These are phyloP conservation scores for Babylonia areolata DNA, from an alignment of 1,140 invertebrate genomes.

Conservation along the genomic window DNA sequence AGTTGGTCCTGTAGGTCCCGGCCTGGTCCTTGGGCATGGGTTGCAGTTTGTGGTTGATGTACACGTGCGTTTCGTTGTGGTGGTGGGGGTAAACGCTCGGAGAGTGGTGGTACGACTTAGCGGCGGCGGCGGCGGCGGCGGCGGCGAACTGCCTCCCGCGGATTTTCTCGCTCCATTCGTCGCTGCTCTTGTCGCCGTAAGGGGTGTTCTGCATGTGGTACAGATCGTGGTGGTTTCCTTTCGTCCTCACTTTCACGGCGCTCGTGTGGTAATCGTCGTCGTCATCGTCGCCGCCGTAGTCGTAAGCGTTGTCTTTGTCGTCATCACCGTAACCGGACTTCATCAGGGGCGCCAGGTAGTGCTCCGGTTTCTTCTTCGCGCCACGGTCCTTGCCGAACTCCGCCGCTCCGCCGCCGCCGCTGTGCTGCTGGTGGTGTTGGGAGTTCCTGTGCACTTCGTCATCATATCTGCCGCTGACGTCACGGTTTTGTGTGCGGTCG, in stretches of 20 bases:
- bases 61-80: neutral
- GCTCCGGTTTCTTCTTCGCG: neutral
- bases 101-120: neutral
- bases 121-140: neutral
- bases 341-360: neutral
- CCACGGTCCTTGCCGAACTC: neutral
- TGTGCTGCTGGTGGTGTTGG: too few species aligned
- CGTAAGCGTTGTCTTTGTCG: neutral
- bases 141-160: neutral
- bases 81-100: neutral
- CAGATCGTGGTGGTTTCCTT: neutral
- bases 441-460: neutral
- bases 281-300: neutral
- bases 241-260: neutral
- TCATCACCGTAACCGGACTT: too few species aligned
- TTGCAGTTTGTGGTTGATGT: neutral
- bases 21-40: too few species aligned
- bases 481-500: conserved; percentile 3
- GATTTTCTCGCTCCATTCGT: neutral
- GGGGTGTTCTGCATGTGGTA: neutral
- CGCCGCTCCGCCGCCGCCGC: neutral
- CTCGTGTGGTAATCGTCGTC: neutral
- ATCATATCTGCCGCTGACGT: neutral
- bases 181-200: neutral
- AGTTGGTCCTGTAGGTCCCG: neutral